These are phyloP conservation scores for Apis dorsata DNA, from an alignment of 1,140 invertebrate species.

Conservation along the genomic window DNA sequence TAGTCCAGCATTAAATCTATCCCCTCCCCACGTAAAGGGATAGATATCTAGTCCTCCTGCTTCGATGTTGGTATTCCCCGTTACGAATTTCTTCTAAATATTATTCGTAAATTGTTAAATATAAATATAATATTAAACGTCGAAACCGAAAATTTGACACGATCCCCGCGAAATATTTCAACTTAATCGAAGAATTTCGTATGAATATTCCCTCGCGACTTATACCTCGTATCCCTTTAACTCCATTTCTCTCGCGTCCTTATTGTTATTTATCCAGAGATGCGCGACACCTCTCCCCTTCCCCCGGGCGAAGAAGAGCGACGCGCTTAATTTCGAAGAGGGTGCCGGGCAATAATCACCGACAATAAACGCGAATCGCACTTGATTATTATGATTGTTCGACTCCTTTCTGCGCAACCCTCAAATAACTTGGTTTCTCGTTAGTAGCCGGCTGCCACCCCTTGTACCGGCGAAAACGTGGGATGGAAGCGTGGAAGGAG, in stretches of 20 bases:
- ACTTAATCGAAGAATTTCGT: too few relatives aligned
- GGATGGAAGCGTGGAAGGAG: slow-evolving; percentile 33
- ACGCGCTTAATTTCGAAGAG: slow-evolving; percentile 68
- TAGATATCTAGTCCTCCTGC: not conserved
- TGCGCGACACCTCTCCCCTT: slow-evolving; percentile 17
- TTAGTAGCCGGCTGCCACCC: slow-evolving; percentile 71
- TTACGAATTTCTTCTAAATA: too few relatives aligned
- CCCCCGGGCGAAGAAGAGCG: slow-evolving; percentile 19
- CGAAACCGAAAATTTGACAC: too few relatives aligned
- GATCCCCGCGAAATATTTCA: too few relatives aligned
- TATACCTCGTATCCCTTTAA: slow-evolving; percentile 55
- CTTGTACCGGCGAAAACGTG: slow-evolving; percentile 55
- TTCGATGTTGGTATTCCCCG: too few relatives aligned
- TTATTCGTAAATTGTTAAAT: not conserved
- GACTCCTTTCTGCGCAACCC: slow-evolving; percentile 74
- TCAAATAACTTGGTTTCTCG: slow-evolving; percentile 78
- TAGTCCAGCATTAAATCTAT: slow-evolving; percentile 33
- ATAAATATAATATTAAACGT: too few relatives aligned
- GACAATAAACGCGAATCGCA: slow-evolving; percentile 77
- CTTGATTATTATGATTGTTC: slow-evolving; percentile 80
- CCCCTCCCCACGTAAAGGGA: not conserved
- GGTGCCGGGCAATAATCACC: slow-evolving; percentile 73
- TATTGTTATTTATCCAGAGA: slow-evolving; percentile 77
- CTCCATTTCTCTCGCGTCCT: slow-evolving; percentile 74
- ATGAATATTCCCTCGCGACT: too few relatives aligned